Evolutionary conservation across 2,797 vertebrate genomes (phyloP), one percentile per base, ranked within the genome.

Genomic region (Chiroxiphia lanceolata): DNA sequence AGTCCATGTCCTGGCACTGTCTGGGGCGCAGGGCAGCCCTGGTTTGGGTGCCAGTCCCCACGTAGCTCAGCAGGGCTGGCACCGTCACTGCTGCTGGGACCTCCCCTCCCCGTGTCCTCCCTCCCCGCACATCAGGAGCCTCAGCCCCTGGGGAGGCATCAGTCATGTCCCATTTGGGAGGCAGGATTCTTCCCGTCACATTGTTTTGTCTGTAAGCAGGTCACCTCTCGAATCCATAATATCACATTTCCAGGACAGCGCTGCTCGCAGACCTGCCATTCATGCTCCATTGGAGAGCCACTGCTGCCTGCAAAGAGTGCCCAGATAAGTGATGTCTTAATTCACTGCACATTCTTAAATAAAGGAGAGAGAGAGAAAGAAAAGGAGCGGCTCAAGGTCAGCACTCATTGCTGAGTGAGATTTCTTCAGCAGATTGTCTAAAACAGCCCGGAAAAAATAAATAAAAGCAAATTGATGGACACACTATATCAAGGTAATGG

Each of bases 161-260:
- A 44, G 14, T 61, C 72, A 3, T 5, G 76, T 83, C 84, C 94
- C 87, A 48, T 59, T 81, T 71, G 10, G 26, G 76, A 85, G 84
- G 82, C 79, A 83, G 90, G 36, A 11, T 56, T 57, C 53, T 44
- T 38, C 71, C 92, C 4, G 12, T 93, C 85, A 71, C 79, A 10
- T 78, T 90, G 96, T 87, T 90, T 79, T 93, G 95, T 92, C 86
- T 94, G 93, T 47, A 95, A 96, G 94, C 93, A 94, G 94, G 94
- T 95, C 96, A 93, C 92, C 89, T 93, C 95, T 83, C 20, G 6
- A 85, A 89, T 59, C 95, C 92, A 96, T 97, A 75, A 95, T 81
- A 95, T 97, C 95, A 76, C 87, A 93, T 97, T 96, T 96, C 96
- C 96, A 96, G 96, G 95, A 67, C 93, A 87, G 94, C 3, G 23